phyloP scores from a whole-genome alignment of 2,888 invertebrate species.

The Meliscaeva auricollis region DNA sequence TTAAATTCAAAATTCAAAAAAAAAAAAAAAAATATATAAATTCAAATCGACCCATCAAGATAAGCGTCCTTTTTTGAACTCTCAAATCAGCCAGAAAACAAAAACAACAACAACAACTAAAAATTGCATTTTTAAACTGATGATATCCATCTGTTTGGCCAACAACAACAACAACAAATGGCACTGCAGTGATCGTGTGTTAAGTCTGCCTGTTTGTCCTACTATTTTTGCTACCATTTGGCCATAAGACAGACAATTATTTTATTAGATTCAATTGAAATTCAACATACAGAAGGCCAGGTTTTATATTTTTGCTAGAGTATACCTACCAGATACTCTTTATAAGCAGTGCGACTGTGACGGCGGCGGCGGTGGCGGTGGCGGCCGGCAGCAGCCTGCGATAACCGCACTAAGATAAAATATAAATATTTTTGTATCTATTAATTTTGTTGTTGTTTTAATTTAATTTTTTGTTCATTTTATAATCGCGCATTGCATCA shows the following conservation, averaged over 20 bases:
- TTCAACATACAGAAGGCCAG: slow-evolving; percentile 65
- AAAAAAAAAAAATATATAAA: slow-evolving; percentile 24
- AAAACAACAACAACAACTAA: slow-evolving; percentile 35
- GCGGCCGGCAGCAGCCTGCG: slow-evolving; percentile 29
- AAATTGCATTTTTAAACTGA: slow-evolving; percentile 69
- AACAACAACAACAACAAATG: slow-evolving; percentile 70
- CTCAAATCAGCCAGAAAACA: slow-evolving; percentile 10
- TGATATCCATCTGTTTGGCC: slow-evolving; percentile 65
- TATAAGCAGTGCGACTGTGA: neutral
- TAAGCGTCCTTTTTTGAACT: slow-evolving; percentile 43
- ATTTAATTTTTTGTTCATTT: slow-evolving; percentile 1
- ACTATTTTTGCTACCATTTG: slow-evolving; percentile 57
- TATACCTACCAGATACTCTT: slow-evolving; percentile 17
- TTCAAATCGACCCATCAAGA: slow-evolving; percentile 71
- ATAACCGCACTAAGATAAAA: slow-evolving; percentile 63
- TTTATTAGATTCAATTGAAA: slow-evolving; percentile 76
- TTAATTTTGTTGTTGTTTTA: slow-evolving; percentile 25
- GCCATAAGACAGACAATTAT: slow-evolving; percentile 73
- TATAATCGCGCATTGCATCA: slow-evolving; percentile 39
- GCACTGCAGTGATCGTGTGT: slow-evolving; percentile 49
- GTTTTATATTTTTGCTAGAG: slow-evolving; percentile 5
- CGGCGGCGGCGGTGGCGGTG: neutral
- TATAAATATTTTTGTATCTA: slow-evolving; percentile 45
- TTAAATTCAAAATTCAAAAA: slow-evolving; percentile 64
- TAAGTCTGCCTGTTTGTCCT: slow-evolving; percentile 10